Evolutionary conservation across 2,113 vertebrate species (phyloP).

Genomic region (Megaceryle torquata): DNA sequence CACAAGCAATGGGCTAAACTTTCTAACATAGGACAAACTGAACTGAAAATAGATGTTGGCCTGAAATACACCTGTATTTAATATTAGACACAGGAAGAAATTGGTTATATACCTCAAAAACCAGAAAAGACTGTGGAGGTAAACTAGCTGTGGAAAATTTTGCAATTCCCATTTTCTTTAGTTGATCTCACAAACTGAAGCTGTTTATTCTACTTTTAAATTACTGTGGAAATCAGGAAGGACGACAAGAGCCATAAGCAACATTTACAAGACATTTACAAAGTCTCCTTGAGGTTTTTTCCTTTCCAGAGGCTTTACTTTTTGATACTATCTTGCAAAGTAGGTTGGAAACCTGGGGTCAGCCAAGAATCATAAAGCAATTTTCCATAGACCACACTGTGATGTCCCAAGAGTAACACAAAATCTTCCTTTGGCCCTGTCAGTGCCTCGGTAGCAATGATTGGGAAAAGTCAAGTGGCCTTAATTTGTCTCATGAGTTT

Average conservation of each 20-base stretch:
- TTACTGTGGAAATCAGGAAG: background rate
- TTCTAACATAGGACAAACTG: background rate
- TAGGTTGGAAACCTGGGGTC: background rate
- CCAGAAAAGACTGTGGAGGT: background rate
- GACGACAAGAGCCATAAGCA: background rate
- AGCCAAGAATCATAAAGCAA: background rate
- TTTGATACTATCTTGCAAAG: background rate
- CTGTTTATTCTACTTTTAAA: background rate
- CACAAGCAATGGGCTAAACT: background rate
- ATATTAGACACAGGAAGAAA: background rate
- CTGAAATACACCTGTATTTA: background rate
- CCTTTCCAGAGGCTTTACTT: background rate
- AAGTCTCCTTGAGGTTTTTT: background rate
- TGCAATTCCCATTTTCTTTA: background rate
- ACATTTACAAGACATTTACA: background rate
- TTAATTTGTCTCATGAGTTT: slow-evolving; percentile 41
- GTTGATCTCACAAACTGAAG: background rate
- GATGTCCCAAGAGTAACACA: background rate
- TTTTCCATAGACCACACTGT: background rate
- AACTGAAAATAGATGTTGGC: background rate
- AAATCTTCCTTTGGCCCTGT: background rate
- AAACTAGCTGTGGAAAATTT: background rate
- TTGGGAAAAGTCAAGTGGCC: slow-evolving; percentile 15
- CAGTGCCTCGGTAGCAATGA: background rate
- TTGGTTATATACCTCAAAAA: background rate